phyloP scores from a whole-genome alignment of 2,888 invertebrate genomes.

The Dynastes hyllus region DNA sequence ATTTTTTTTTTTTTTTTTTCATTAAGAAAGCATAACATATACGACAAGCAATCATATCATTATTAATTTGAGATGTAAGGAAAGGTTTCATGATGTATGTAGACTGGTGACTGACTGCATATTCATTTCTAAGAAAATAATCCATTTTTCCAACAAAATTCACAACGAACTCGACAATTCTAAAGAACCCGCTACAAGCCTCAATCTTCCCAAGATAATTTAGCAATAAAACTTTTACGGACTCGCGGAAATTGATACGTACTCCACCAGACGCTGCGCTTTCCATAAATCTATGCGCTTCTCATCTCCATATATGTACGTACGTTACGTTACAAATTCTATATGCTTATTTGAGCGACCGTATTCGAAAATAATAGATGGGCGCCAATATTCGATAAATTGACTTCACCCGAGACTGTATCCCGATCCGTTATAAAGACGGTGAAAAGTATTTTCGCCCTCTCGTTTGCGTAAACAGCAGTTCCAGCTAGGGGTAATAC shows the following conservation, averaged over 20 bases:
- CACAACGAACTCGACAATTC: background rate
- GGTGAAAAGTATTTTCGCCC: background rate
- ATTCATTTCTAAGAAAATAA: too few relatives aligned
- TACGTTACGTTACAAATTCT: conserved; percentile 5
- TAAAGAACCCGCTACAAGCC: background rate
- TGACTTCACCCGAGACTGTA: background rate
- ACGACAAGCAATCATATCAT: too few relatives aligned
- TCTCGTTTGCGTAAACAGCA: conserved; percentile 4
- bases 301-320: background rate
- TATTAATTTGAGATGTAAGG: too few relatives aligned
- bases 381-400: conserved; percentile 6
- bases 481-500: background rate
- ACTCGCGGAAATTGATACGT: conserved; percentile 3
- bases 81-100: too few relatives aligned
- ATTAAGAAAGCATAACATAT: too few relatives aligned
- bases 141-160: too few relatives aligned
- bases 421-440: background rate
- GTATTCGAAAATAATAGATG: conserved; percentile 10
- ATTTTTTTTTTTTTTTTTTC: too few relatives aligned
- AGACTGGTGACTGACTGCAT: too few relatives aligned
- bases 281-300: conserved; percentile 6
- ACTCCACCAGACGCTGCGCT: background rate
- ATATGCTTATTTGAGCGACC: conserved; percentile 9
- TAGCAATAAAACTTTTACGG: conserved; percentile 20
- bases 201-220: conserved; percentile 8